These are phyloP conservation scores for Ptychochromis oligacanthus DNA, from an alignment of 2,113 vertebrate genomes.

Conservation along the genomic window DNA sequence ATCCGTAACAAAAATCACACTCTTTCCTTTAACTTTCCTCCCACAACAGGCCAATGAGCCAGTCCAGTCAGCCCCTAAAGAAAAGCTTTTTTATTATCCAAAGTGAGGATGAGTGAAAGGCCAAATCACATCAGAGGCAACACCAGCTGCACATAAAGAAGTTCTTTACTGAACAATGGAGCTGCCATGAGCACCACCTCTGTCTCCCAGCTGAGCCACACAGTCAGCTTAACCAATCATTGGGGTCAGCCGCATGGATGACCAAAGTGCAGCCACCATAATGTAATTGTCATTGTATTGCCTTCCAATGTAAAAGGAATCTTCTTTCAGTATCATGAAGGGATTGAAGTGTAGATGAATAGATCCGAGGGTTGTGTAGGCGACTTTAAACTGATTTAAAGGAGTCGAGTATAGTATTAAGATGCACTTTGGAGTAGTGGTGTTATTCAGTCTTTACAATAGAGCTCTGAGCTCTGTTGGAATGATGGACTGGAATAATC, in stretches of 20 bases:
- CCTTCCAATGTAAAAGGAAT: slow-evolving; percentile 77
- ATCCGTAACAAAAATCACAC: neutral
- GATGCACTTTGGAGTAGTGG: slow-evolving; percentile 77
- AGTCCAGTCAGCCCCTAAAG: slow-evolving; percentile 36
- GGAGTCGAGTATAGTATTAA: slow-evolving; percentile 76
- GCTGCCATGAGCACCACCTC: slow-evolving; percentile 68
- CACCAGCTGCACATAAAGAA: slow-evolving; percentile 76
- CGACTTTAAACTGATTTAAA: slow-evolving; percentile 80
- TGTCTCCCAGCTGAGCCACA: slow-evolving; percentile 76
- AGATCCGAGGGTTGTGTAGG: slow-evolving; percentile 67
- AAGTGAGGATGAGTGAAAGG: slow-evolving; percentile 66
- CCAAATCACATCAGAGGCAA: slow-evolving; percentile 80
- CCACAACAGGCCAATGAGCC: slow-evolving; percentile 49
- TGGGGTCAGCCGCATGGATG: slow-evolving; percentile 76
- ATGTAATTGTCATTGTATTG: slow-evolving; percentile 85
- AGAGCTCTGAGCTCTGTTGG: slow-evolving; percentile 49
- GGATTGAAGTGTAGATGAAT: slow-evolving; percentile 76
- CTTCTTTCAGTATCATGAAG: slow-evolving; percentile 75
- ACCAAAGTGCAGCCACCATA: slow-evolving; percentile 79
- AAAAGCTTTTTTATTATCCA: slow-evolving; percentile 71
- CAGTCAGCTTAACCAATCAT: slow-evolving; percentile 73
- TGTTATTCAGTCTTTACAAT: slow-evolving; percentile 77
- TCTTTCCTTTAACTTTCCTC: slow-evolving; percentile 45
- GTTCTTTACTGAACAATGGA: slow-evolving; percentile 73
- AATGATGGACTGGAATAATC: slow-evolving; percentile 59